Base-by-base conservation (phyloP, 1,140 invertebrate species). In the Babylonia areolata region DNA sequence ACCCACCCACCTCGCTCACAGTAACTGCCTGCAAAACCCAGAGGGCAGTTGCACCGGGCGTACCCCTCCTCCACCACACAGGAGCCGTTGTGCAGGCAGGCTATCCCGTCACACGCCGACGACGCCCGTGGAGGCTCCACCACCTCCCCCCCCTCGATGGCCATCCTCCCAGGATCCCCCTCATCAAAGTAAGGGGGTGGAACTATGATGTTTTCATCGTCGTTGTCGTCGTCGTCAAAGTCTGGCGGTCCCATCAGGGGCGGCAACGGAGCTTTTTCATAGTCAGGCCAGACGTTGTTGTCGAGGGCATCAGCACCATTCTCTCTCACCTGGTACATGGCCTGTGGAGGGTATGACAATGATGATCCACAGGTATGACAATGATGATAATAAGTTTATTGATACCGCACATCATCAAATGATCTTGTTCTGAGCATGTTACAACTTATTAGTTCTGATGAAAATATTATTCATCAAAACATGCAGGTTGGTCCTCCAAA, bases 1-100 rank as follows among this genome's bases (percentile, higher is more conserved):
- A 12, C 28, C 31, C 35, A 87, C 88, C 87, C 88, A 93, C 92
- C 86, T 88, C 87, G 90, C 85, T 92, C 90, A 89, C 92, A 93
- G 64, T 83, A 87, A 37, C 78, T 86, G 46, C 92, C 92, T 40
- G 80, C 78, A 40, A 84, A 89, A 1, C 91, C 91, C 33, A 93
- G 81, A 31, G 87, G 89, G 84, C 92, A 93, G 69, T 91, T 83
- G 84, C 92, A 93, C 77, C 89, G 75, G 23, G 89, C 75, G 35
- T 81, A 85, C 17, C 79, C 85, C 9, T 85, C 85, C 85, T 90
- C 87, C n/a, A 90, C 85, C 1, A 90, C 87, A 85, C 91, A 93
- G 35, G 86, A 90, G 23, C 91, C 91, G 75, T 89, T 88, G 81
- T 93, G 91, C 42, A 89, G 75, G 84, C 92, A 93, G 17, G 82